phyloP scores from a whole-genome alignment of 92 coral and sea anemone species.

The Virgularia gustaviana region DNA sequence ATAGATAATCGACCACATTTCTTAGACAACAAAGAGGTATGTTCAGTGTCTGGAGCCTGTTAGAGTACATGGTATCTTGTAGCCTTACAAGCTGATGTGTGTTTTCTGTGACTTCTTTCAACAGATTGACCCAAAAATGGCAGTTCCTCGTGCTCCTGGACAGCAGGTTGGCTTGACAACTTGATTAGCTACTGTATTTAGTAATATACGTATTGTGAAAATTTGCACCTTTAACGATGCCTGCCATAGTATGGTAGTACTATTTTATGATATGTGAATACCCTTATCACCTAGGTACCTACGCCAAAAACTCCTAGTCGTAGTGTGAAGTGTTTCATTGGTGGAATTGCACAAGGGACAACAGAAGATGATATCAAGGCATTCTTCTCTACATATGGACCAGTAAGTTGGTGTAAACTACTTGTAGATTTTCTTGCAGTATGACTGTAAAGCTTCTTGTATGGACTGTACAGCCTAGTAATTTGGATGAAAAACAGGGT shows the following conservation, averaged over 20 bases:
- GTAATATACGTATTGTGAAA: background rate
- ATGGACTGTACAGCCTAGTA: background rate
- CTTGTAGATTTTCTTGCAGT: background rate
- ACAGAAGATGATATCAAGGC: conserved; percentile 78
- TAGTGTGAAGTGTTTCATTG: conserved; percentile 70
- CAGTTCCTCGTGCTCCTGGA: conserved; percentile 91
- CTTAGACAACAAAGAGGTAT: conserved; percentile 63
- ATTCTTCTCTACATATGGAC: conserved; percentile 71
- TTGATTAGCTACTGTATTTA: background rate
- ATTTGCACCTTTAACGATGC: too few relatives aligned
- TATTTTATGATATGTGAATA: background rate
- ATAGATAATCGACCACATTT: conserved; percentile 44
- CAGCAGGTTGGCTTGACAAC: conserved; percentile 18
- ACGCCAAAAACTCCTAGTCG: conserved; percentile 19
- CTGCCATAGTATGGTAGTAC: too few relatives aligned
- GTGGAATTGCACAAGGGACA: conserved; percentile 81
- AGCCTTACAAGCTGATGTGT: too few relatives aligned
- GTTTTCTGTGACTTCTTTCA: background rate
- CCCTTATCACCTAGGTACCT: background rate
- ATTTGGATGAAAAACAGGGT: background rate
- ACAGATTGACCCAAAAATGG: conserved; percentile 93
- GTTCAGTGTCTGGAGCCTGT: too few relatives aligned
- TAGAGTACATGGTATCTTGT: background rate
- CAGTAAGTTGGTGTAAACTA: conserved; percentile 37
- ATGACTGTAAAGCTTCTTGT: background rate